Evolutionary conservation across 1,140 invertebrate genomes (phyloP).

Genomic region (Copidosoma floridanum): DNA sequence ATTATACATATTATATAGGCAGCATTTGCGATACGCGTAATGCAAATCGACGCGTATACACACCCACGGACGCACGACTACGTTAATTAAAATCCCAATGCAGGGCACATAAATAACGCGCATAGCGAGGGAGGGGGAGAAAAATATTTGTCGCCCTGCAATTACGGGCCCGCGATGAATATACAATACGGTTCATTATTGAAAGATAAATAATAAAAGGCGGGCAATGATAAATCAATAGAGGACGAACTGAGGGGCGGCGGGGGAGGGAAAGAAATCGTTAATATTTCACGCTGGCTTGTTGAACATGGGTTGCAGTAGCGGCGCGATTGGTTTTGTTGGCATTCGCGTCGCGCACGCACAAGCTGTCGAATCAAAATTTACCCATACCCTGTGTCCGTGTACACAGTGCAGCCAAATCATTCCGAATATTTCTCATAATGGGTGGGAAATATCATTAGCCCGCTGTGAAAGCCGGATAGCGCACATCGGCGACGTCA

Average conservation of each 20-base stretch:
- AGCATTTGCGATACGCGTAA: too few relatives aligned
- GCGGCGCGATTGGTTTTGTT: constrained; percentile 30
- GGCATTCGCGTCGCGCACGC: constrained; percentile 33
- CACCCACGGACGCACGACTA: too few relatives aligned
- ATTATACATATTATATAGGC: too few relatives aligned
- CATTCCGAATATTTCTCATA: constrained; percentile 56
- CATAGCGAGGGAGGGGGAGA: too few relatives aligned
- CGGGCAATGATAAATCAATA: background rate
- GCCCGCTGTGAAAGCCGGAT: constrained; percentile 18
- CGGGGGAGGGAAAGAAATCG: background rate
- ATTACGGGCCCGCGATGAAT: too few relatives aligned
- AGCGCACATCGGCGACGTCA: constrained; percentile 29
- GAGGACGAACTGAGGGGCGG: constrained; percentile 1
- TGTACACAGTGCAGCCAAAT: constrained; percentile 51
- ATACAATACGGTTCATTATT: too few relatives aligned
- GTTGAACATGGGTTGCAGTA: too few relatives aligned
- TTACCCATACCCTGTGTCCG: constrained; percentile 34
- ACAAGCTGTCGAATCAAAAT: constrained; percentile 51
- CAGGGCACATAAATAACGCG: too few relatives aligned
- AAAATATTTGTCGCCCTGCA: too few relatives aligned
- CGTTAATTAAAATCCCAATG: too few relatives aligned
- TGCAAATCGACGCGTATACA: too few relatives aligned
- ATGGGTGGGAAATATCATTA: constrained; percentile 54
- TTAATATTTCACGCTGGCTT: constrained; percentile 18
- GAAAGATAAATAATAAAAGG: too few relatives aligned